Conservation (phyloP, 2,888 invertebrate species). For the Parasteatoda lunata region DNA sequence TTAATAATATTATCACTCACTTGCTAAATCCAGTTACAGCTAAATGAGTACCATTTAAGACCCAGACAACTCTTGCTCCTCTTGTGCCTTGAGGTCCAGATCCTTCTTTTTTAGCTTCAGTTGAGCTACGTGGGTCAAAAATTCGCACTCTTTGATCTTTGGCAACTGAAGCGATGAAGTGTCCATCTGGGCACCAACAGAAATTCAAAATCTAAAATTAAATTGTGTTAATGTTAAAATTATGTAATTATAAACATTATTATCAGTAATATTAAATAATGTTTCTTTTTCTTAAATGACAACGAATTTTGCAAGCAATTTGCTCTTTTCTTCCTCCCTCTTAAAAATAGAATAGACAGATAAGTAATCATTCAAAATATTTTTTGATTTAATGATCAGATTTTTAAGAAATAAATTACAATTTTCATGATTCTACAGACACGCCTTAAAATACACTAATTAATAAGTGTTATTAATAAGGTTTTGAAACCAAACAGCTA, state of each 20-base stretch:
- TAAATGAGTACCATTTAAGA: conserved; percentile 87
- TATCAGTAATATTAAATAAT: background rate
- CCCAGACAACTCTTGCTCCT: conserved; percentile 93
- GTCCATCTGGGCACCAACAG: conserved; percentile 95
- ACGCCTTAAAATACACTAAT: too few species aligned
- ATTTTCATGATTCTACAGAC: too few species aligned
- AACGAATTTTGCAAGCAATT: background rate
- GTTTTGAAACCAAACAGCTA: too few species aligned
- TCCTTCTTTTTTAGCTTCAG: conserved; percentile 82
- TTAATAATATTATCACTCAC: conserved; percentile 75
- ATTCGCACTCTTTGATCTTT: conserved; percentile 90
- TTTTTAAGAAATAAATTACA: too few species aligned
- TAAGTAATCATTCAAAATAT: too few species aligned
- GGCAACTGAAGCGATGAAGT: conserved; percentile 88
- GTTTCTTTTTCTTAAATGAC: background rate
- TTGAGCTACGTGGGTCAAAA: conserved; percentile 83
- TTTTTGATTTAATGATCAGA: too few species aligned
- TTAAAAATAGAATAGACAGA: too few species aligned
- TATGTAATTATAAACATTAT: background rate
- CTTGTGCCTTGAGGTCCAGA: conserved; percentile 90
- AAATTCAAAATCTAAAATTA: conserved; percentile 77
- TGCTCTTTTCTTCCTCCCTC: too few species aligned
- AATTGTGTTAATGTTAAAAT: background rate
- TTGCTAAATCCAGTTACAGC: conserved; percentile 94
- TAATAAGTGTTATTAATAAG: too few species aligned